Base-by-base conservation (phyloP, 2,888 invertebrate species). In the Muschampia plurimacula region DNA sequence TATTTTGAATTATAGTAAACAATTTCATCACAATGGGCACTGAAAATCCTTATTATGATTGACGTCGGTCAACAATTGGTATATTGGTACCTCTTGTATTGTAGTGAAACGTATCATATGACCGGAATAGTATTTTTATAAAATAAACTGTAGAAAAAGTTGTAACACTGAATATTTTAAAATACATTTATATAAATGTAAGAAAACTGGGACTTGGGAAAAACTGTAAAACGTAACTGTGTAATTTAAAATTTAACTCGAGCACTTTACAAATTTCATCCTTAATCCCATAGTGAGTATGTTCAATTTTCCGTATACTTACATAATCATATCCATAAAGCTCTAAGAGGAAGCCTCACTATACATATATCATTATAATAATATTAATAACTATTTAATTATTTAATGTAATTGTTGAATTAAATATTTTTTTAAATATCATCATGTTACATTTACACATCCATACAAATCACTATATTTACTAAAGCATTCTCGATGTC, bases 321-420 rank as follows among this genome's bases (percentile, higher is more conserved):
- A 82, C 79, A 88, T 87, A 89, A 90, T 89, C 92, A 89, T 89
- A 88, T 89, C 86, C 89, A 89, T 91, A 92, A 91, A 91, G 91
- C 92, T 92, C 90, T 92, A 91, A 88, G 89, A 92, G 92, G 93
- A 93, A 93, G 93, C 93, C 92, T 93, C 92, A 82, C 92, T 92
- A 91, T 91, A 93, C 89, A 90, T 87, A 89, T 87, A 87, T 67
- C 63, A 57, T 72, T 63, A 85, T 86, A 84, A 62, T 72, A 71
- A 39, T 55, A 72, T 67, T 67, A 72, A n/a, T 71, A 71, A 59
- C 59, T 71, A 71, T 49, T 67, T 67, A 71, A 59, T 64, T 59
- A 66, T 85, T 85, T 86, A 88, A 86, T 77, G 77, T 80, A 77
- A 86, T 86, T 83, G 83, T 85, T 84, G 80, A 81, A 82, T 85